A percentile compares a stretch with the other conserved stretches of the same genome.
These are phyloP conservation scores for Steatocranus sp. DNA, from an alignment of 2,797 vertebrate species.

Conservation along the genomic window DNA sequence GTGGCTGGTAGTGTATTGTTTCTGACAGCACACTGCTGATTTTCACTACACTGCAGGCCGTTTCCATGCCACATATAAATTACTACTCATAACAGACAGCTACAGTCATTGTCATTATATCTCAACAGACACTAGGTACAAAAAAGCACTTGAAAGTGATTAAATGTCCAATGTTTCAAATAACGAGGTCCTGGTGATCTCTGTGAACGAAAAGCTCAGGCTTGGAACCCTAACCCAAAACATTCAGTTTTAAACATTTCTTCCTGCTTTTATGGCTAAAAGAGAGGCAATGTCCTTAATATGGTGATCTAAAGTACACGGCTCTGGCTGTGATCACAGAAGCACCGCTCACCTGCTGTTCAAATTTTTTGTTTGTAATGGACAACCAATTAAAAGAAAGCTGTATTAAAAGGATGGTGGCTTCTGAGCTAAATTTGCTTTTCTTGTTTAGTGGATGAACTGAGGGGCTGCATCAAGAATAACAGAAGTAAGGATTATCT, in stretches of 20 bases:
- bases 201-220: background rate
- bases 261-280: background rate
- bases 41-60: background rate
- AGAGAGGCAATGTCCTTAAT: background rate
- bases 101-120: background rate
- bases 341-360: background rate
- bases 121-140: background rate
- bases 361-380: background rate
- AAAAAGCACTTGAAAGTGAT: background rate
- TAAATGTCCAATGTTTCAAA: background rate
- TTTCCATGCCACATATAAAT: background rate
- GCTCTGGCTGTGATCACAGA: background rate
- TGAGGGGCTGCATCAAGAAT: background rate
- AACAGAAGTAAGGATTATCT: background rate
- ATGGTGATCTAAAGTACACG: background rate
- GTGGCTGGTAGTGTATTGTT: background rate
- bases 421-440: background rate
- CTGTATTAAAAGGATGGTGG: background rate
- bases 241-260: background rate
- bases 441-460: background rate
- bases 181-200: background rate
- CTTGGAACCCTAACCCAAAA: background rate
- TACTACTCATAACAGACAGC: background rate
- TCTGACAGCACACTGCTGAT: background rate
- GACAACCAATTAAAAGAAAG: background rate